Conservation (phyloP, 2,888 invertebrate species). For the Apodemia mormo region DNA sequence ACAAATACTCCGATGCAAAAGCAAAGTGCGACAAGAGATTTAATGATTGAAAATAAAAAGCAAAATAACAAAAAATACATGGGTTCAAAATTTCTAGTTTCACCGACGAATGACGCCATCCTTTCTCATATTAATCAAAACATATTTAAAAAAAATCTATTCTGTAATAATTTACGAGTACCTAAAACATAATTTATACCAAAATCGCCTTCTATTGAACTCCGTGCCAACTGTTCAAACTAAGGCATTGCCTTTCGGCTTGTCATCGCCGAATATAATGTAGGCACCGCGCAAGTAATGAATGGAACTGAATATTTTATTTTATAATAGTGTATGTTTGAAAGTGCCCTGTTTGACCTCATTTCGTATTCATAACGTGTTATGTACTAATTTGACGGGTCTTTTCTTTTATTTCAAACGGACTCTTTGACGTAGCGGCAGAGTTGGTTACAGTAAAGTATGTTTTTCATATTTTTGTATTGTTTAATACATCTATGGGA, state of each 20-base stretch:
- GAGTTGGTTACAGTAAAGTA: conserved; percentile 6
- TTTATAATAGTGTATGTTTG: conserved; percentile 73
- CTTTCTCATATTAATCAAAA: not conserved
- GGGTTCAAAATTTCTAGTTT: too few species aligned
- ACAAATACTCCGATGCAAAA: too few species aligned
- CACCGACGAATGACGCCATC: too few species aligned
- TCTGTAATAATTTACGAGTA: conserved; percentile 7
- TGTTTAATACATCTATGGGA: too few species aligned
- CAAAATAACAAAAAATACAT: too few species aligned
- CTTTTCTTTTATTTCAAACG: conserved; percentile 71
- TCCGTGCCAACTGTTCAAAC: conserved; percentile 71
- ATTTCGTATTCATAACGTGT: conserved; percentile 75
- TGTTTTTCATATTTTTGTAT: conserved; percentile 19
- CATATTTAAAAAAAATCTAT: not conserved
- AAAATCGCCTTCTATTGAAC: conserved; percentile 2
- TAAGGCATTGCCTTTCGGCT: conserved; percentile 67
- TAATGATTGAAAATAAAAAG: too few species aligned
- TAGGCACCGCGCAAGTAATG: conserved; percentile 61
- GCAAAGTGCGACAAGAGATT: too few species aligned
- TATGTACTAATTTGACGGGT: conserved; percentile 78
- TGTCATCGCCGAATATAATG: conserved; percentile 55
- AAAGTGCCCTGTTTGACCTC: conserved; percentile 78
- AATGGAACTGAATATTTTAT: conserved; percentile 80
- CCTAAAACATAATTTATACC: conserved; percentile 3
- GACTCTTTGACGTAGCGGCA: conserved; percentile 61